Evolutionary conservation across 2,888 invertebrate genomes (phyloP).

Genomic region (Diogma glabrata): DNA sequence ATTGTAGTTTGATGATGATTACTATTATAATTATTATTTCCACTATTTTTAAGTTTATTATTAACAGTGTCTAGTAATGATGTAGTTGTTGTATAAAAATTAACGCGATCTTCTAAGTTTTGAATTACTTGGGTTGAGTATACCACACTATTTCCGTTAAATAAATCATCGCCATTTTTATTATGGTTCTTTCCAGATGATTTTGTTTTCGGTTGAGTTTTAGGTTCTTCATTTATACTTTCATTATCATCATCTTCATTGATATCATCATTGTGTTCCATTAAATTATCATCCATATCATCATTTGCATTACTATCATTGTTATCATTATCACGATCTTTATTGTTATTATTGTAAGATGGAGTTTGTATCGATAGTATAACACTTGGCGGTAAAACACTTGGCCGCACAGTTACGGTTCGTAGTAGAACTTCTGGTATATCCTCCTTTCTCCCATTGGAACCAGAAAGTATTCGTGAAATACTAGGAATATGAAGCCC

Average conservation of each 20-base stretch:
- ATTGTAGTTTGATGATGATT: conserved; percentile 1
- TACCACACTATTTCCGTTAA: conserved; percentile 35
- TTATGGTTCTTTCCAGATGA: conserved; percentile 21
- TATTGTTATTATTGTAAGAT: conserved; percentile 11
- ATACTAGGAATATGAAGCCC: conserved; percentile 67
- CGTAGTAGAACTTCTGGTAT: conserved; percentile 65
- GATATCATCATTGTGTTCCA: conserved; percentile 14
- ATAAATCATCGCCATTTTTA: conserved; percentile 12
- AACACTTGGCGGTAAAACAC: conserved; percentile 27
- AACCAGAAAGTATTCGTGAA: conserved; percentile 72
- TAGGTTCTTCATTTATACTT: conserved; percentile 21
- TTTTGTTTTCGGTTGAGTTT: conserved; percentile 24
- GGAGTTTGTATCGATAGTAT: conserved; percentile 20
- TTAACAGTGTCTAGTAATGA: neutral
- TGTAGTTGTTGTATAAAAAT: conserved; percentile 17
- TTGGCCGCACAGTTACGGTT: conserved; percentile 48
- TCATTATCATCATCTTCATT: conserved; percentile 10
- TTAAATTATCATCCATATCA: conserved; percentile 12
- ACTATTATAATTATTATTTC: conserved; percentile 2
- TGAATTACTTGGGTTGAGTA: conserved; percentile 45
- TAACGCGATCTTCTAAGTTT: conserved; percentile 40
- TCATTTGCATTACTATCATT: conserved; percentile 14
- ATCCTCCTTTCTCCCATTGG: conserved; percentile 72
- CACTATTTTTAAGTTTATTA: no score
- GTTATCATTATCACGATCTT: conserved; percentile 15